Base-by-base conservation (phyloP, 2,888 invertebrate species). In the Prosopocoilus inquinatus region DNA sequence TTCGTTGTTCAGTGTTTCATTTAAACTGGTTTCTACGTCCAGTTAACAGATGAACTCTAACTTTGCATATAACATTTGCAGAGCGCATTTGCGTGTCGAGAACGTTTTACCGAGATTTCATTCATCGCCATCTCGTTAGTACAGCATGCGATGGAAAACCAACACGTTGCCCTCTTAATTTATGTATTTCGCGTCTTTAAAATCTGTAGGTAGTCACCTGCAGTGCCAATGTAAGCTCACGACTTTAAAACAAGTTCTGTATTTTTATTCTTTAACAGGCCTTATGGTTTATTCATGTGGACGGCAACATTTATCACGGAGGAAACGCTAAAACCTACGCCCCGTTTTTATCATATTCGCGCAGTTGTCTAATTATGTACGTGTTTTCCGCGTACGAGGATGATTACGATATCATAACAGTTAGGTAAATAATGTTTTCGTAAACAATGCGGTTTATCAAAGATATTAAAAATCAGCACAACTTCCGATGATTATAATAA, bases 151-250 rank as follows among this genome's bases (percentile, higher is more conserved):
- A 47, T 41, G 15, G 47, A 52, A 51, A 52, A 48, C 47, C 55
- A 57, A 47, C 50, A 50, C 13, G 20, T 28, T 9, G 12, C 11
- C 7, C 44, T 41, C 48, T 47, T 48, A 53, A 53, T 55, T 58
- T 58, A 58, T 58, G 52, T 55, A 52, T 55, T 52, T 51, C 52
- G 52, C 43, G 51, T 54, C 53, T 58, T 47, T 46, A 41, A 58
- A 55, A 58, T 55, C 45, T 50, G 54, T 45, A 47, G 55, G 52
- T 46, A 51, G 53, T 55, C 49, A 52, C 51, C 55, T 58, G 55
- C 34, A 48, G 45, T 41, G 58, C 58, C 49, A 54, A 55, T 53
- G 41, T 41, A 41, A 41, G 43, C 50, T 50, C 50, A 50, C 50
- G 50, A 50, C 34, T 50, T 41, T 41, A 41, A 16, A 41, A 41